Evolutionary conservation across 2,113 vertebrate species (phyloP), one percentile per base, ranked within the genome.

Genomic region (Aldabrachelys gigantea): DNA sequence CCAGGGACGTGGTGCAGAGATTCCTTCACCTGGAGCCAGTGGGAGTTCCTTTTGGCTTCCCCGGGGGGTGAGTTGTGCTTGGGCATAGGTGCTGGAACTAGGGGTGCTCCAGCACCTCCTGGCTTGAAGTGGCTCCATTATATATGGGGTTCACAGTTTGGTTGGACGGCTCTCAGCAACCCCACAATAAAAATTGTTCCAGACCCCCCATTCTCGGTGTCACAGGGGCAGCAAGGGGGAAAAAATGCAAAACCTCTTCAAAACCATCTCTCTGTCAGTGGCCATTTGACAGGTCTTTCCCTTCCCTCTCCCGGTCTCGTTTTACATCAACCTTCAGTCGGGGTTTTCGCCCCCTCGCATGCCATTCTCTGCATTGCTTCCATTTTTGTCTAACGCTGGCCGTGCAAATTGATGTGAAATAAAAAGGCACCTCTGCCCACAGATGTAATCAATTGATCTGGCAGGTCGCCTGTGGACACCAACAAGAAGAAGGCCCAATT

Each of bases 391-490:
- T 87, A 50, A 91, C 4, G 3, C 96, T 89, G 96, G 92, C 97
- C 90, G 94, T 96, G 98, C 97, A 98, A 98, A 99, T 98, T 98
- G 98, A 98, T 98, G 98, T 98, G 98, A 98, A 98, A 98, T 98
- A 97, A 98, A 95, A 98, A 98, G 97, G 97, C 98, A 89, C 92
- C 95, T 95, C 96, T 96, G 97, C 97, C 97, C 97, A 92, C 97
- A 98, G 98, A 98, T 97, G 97, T 96, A 98, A 98, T 98, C 98
- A 97, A 97, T 96, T 96, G 98, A 95, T 97, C 95, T 97, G 97
- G 97, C 98, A 98, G 98, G 98, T 93, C 91, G 96, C 96, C 98
- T 92, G 47, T 49, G 65, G 97, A 95, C 91, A 85, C 96, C 96
- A 84, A 65, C 76, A 76, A 95, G 95, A 93, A 94, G 92, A 94